Evolutionary conservation across 2,888 invertebrate species (phyloP), one percentile per base, ranked within the genome.

Genomic region (Brachypterus glaber): DNA sequence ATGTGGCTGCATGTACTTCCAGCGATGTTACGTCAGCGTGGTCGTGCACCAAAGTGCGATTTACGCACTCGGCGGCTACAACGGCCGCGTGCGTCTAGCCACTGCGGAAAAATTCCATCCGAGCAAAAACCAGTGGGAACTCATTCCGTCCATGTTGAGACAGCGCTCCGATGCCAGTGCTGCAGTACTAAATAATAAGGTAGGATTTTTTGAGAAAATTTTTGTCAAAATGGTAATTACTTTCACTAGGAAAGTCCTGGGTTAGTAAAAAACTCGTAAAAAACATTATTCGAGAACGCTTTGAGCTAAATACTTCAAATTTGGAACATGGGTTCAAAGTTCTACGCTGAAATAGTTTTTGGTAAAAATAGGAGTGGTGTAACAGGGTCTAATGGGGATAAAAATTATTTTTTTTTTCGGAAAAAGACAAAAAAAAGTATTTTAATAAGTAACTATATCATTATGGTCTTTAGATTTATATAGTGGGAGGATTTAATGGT

Each of bases 51-150:
- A 76, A 56, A 81, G 76, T 33, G 68, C 78, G 50, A 81, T 89
- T 41, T 89, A 86, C 62, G 88, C 86, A 0, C 72, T 88, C 52
- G 89, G 89, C 1, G 88, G 88, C 0, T 87, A 82, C 64, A 85
- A 87, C 60, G 85, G 86, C 8, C 71, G 77, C 27, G 74, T 76
- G 5, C 77, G 88, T 48, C 76, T 88, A 73, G 74, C 75, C 21
- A 78, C 83, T 0, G 86, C 81, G 3, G 88, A 89, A 62, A 71
- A 82, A 11, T 88, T 86, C 63, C 79, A 84, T 55, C 80, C 83
- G 0, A 71, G 74, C 44, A 74, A 71, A 43, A 82, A 88, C 60
- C 80, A 81, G 52, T 89, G 89, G 89, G 79, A 83, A 60, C 68
- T 77, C 58, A 76, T 84, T 27, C 72, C 79, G 1, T 70, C 81